Evolutionary conservation across 92 coral and sea anemone genomes (phyloP), one percentile per base, ranked within the genome.

Genomic region (Desmophyllum pertusum): DNA sequence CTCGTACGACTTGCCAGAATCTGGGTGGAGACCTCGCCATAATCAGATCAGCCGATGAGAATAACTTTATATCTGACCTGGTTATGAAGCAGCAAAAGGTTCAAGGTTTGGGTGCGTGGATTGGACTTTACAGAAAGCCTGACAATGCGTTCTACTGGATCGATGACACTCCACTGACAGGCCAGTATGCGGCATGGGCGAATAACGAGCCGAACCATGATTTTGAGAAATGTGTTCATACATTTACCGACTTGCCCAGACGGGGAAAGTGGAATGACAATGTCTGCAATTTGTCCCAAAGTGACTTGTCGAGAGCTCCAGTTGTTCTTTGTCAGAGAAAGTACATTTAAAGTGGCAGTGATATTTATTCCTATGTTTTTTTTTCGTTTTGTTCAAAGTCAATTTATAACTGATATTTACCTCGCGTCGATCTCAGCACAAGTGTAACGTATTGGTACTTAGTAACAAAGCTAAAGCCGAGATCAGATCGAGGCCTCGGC

Each of bases 101-200:
- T 0, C 70, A 64, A 64, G 30, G 1, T 65, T 0, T 53, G 40
- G 50, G 25, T 18, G 38, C 29, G 5, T 63, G 71, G 25, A 41
- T 79, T 36, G 70, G 40, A 29, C 70, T 64, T 64, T 29, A 64
- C 40, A 15, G 70, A 31, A 64, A 15, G 21, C 39, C n/a, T 29
- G 70, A 64, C 70, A 30, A 31, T 2, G 15, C 14, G 70, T 64
- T 64, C 39, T 15, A 38, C 29, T 62, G 75, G 84, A 72, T 79
- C 29, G 84, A 79, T 30, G 75, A 63, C 23, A 63, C 84, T 39
- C 51, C 75, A 23, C 21, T 79, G 31, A 8, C 31, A 23, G 73
- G 83, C 45, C 48, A 61, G 51, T 79, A 18, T 55, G 37, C 59
- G 10, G 70, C 46, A 68, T 79, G 83, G 83, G 50, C 50, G 33